Conservation (phyloP, 2,888 invertebrate genomes). For the Vandiemenella viatica region DNA sequence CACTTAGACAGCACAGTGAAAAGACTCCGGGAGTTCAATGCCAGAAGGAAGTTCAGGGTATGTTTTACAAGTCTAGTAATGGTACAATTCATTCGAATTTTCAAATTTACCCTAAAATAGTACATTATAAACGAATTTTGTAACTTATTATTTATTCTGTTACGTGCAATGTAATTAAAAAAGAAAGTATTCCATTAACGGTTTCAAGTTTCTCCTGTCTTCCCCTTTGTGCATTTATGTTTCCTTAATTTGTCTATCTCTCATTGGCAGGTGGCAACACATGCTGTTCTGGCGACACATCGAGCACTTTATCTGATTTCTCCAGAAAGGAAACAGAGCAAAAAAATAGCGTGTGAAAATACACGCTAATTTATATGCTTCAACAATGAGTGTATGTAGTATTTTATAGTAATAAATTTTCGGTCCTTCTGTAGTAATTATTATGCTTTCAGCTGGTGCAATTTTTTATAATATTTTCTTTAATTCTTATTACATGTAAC, state of each 20-base stretch:
- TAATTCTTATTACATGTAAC: too few species aligned
- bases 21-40: slow-evolving; percentile 27
- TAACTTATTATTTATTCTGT: too few species aligned
- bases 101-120: not conserved
- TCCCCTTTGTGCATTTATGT: not conserved
- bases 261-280: slow-evolving; percentile 24
- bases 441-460: too few species aligned
- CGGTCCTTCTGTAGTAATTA: too few species aligned
- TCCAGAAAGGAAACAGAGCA: slow-evolving; percentile 6
- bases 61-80: slow-evolving; percentile 5
- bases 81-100: not conserved
- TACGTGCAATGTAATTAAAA: not conserved
- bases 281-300: slow-evolving; percentile 25
- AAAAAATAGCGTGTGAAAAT: too few species aligned
- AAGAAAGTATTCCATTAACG: too few species aligned
- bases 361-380: too few species aligned
- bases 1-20: slow-evolving; percentile 24
- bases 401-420: too few species aligned
- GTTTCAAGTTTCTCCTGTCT: not conserved
- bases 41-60: slow-evolving; percentile 28
- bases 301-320: slow-evolving; percentile 20
- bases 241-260: not conserved
- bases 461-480: too few species aligned
- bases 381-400: too few species aligned
- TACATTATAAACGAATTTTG: not conserved